Evolutionary conservation across 2,888 invertebrate genomes (phyloP).

Genomic region (Strigamia maritima): DNA sequence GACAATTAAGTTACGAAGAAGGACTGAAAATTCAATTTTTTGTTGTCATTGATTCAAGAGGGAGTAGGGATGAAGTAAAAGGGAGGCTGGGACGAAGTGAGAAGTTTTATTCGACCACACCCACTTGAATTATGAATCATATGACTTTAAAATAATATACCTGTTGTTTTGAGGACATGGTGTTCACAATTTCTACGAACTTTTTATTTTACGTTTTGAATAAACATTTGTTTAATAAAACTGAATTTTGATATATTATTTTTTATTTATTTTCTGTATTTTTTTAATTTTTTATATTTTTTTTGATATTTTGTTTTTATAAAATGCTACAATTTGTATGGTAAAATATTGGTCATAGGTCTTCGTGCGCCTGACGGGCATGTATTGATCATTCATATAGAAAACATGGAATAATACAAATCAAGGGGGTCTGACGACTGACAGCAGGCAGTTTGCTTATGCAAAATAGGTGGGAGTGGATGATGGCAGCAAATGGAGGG

Average conservation of each 20-base stretch:
- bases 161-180: background rate
- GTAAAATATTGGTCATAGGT: background rate
- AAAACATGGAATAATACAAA: constrained; percentile 28
- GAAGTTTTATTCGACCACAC: background rate
- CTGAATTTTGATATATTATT: background rate
- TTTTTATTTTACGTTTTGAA: background rate
- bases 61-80: too few species aligned
- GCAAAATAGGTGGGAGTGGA: constrained; percentile 19
- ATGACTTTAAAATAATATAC: background rate
- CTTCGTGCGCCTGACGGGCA: background rate
- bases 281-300: background rate
- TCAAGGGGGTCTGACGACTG: constrained; percentile 19
- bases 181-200: background rate
- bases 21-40: background rate
- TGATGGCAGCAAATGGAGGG: constrained; percentile 8
- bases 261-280: background rate
- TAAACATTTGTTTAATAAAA: background rate
- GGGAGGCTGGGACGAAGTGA: too few species aligned
- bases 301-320: background rate
- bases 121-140: constrained; percentile 4
- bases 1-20: background rate
- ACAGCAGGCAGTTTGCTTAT: constrained; percentile 17
- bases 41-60: background rate
- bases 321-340: background rate
- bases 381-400: background rate